Conservation (phyloP, 2,113 vertebrate genomes). For the Callopanchax toddi region DNA sequence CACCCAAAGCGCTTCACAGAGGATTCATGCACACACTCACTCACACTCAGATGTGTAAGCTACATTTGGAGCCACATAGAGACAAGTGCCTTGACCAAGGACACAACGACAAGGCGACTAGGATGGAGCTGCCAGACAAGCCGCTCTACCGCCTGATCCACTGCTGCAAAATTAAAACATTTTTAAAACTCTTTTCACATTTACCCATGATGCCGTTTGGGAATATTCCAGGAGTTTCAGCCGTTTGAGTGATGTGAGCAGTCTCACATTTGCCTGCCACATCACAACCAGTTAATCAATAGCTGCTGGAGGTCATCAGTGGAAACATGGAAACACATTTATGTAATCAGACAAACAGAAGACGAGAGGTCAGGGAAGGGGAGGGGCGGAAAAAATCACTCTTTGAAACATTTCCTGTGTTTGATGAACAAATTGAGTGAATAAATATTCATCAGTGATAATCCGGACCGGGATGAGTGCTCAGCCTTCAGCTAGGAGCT, state of each 20-base stretch:
- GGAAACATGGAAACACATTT: constrained; percentile 62
- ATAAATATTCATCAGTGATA: constrained; percentile 2
- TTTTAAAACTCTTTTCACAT: neutral
- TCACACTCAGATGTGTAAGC: too few relatives aligned
- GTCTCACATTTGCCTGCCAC: constrained; percentile 32
- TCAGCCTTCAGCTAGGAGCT: constrained; percentile 34
- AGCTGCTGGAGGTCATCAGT: constrained; percentile 63
- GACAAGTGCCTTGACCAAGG: too few relatives aligned
- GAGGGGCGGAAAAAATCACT: neutral
- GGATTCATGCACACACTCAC: too few relatives aligned
- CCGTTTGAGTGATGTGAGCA: neutral
- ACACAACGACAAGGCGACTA: too few relatives aligned
- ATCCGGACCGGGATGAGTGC: constrained; percentile 9
- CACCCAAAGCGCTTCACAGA: too few relatives aligned
- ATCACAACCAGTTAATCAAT: constrained; percentile 64
- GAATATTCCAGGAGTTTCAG: constrained; percentile 9
- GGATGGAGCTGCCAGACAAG: too few relatives aligned
- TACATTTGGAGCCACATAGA: too few relatives aligned
- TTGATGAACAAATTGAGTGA: neutral
- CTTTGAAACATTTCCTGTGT: neutral
- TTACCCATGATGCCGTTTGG: constrained; percentile 7
- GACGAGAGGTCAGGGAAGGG: constrained; percentile 30
- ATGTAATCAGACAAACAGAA: constrained; percentile 63
- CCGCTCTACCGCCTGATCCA: too few relatives aligned
- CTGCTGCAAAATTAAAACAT: too few relatives aligned